Conservation (phyloP, 2,113 vertebrate species). For the Alethe diademata region DNA sequence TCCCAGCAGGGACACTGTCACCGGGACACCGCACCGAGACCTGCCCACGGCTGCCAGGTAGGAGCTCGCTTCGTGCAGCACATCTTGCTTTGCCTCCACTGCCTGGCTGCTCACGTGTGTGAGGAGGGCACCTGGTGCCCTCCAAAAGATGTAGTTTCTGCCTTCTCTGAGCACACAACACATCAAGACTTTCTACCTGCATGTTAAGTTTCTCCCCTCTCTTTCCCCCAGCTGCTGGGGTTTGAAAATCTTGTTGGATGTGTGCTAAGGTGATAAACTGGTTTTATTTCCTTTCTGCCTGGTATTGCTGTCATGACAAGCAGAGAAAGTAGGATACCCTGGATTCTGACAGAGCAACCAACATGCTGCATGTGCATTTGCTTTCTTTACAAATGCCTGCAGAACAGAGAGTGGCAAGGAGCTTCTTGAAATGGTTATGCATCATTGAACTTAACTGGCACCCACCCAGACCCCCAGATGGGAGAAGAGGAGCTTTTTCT, state of each 20-base stretch:
- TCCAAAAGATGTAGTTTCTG: background rate
- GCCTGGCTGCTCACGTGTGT: background rate
- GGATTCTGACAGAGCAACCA: background rate
- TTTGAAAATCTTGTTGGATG: background rate
- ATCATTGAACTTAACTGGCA: constrained; percentile 51
- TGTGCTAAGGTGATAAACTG: background rate
- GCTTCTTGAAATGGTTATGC: constrained; percentile 45
- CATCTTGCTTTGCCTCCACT: background rate
- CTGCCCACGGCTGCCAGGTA: constrained; percentile 12
- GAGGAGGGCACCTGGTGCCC: background rate
- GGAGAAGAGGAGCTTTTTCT: constrained; percentile 27
- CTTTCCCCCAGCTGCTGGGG: background rate
- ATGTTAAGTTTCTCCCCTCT: background rate
- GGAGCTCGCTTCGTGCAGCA: background rate
- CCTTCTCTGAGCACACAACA: background rate
- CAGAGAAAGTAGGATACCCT: background rate
- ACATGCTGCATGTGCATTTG: background rate
- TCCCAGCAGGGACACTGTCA: background rate
- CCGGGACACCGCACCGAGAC: background rate
- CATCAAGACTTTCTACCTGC: background rate
- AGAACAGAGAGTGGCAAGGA: constrained; percentile 18
- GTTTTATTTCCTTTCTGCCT: background rate
- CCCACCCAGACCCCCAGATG: constrained; percentile 42
- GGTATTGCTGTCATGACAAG: background rate
- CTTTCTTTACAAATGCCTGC: background rate